phyloP scores from a whole-genome alignment of 1,140 invertebrate genomes.

The Antheraea mylitta region DNA sequence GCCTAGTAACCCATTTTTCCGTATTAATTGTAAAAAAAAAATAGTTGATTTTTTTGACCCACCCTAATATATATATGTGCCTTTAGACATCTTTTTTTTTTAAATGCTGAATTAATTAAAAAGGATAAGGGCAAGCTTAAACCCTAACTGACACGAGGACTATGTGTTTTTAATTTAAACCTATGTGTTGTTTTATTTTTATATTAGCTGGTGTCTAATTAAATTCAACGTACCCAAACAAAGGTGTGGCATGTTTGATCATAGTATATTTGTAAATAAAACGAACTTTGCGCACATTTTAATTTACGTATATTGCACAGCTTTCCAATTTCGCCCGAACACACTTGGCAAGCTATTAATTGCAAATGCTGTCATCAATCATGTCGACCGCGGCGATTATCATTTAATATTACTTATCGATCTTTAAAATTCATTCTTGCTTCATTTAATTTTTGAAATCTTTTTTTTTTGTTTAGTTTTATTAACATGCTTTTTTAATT shows the following conservation, averaged over 20 bases:
- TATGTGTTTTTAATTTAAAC: slow-evolving; percentile 33
- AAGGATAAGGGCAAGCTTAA: slow-evolving; percentile 51
- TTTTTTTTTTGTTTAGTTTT: slow-evolving; percentile 76
- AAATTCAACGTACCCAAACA: slow-evolving; percentile 15
- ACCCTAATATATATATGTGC: no score
- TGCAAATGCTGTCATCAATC: slow-evolving; percentile 48
- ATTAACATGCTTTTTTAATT: slow-evolving; percentile 80
- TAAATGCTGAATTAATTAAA: slow-evolving; percentile 8
- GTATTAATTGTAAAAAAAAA: no score
- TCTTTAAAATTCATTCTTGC: slow-evolving; percentile 34
- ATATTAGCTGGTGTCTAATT: slow-evolving; percentile 30
- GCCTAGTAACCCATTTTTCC: no score
- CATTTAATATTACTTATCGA: slow-evolving; percentile 32
- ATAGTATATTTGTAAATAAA: slow-evolving; percentile 44
- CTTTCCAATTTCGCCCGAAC: slow-evolving; percentile 24
- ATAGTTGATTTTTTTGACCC: no score
- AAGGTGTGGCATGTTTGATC: slow-evolving; percentile 62
- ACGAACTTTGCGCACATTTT: slow-evolving; percentile 18
- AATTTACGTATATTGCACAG: slow-evolving; percentile 32
- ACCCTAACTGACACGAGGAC: slow-evolving; percentile 47
- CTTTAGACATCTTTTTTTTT: neutral
- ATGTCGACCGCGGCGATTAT: slow-evolving; percentile 43
- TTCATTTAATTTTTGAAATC: slow-evolving; percentile 63
- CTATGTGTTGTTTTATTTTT: slow-evolving; percentile 38
- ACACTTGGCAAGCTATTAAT: slow-evolving; percentile 22